A percentile compares a stretch with the other conserved stretches of the same genome.
phyloP scores from a whole-genome alignment of 1,140 invertebrate genomes.

The Apis laboriosa region DNA sequence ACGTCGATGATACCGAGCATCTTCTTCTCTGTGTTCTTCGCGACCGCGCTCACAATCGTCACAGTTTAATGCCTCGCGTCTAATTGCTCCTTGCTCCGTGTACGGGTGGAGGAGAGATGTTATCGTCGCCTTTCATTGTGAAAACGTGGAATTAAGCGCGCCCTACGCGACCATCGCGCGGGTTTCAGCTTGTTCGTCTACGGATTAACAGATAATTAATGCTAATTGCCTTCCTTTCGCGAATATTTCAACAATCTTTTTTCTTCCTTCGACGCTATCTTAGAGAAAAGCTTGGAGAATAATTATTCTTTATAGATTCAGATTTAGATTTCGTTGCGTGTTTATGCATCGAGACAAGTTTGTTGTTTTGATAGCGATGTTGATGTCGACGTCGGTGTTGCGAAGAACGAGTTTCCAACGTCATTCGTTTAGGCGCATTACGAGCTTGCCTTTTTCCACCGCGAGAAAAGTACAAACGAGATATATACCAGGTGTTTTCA shows the following conservation, averaged over 20 bases:
- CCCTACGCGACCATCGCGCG: constrained; percentile 29
- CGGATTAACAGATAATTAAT: constrained; percentile 50
- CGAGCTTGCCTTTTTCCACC: neutral
- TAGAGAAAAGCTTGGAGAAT: no score
- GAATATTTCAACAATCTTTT: constrained; percentile 14
- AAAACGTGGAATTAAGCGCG: constrained; percentile 73
- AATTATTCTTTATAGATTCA: neutral
- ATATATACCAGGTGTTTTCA: constrained; percentile 7
- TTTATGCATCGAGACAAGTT: neutral
- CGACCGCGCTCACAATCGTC: neutral
- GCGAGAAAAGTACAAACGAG: no score
- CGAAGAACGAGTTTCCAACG: neutral
- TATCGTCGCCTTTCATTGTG: constrained; percentile 69
- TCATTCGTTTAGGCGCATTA: neutral
- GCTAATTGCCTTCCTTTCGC: constrained; percentile 48
- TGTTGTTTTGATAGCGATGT: no score
- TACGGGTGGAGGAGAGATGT: constrained; percentile 59
- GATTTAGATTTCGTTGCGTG: neutral
- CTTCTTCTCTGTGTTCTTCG: constrained; percentile 28
- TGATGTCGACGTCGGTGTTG: neutral
- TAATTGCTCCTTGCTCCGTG: constrained; percentile 67
- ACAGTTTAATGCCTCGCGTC: constrained; percentile 56
- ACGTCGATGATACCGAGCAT: neutral
- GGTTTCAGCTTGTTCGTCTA: constrained; percentile 15
- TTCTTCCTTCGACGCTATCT: no score